Evolutionary conservation across 2,888 invertebrate species (phyloP).

Genomic region (Hirtodrosophila trivittata): DNA sequence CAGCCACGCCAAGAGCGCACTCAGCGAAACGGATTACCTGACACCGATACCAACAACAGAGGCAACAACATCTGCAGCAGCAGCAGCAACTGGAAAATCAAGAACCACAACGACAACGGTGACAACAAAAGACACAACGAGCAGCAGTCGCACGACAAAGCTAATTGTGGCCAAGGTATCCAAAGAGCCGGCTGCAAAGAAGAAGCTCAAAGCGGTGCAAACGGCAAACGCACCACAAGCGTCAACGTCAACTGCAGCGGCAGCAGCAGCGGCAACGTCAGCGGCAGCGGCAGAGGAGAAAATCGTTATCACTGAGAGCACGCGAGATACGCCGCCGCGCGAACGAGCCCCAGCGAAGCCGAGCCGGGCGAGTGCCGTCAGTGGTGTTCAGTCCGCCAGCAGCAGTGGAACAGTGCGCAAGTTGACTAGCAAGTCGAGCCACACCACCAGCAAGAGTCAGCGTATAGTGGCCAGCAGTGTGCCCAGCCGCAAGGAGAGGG

Average conservation of each 20-base stretch:
- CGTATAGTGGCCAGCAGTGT: conserved; percentile 11
- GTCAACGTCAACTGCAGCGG: conserved; percentile 27
- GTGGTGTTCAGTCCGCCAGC: conserved; percentile 47
- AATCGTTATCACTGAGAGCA: conserved; percentile 82
- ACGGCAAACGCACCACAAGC: conserved; percentile 12
- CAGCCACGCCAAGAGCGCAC: conserved; percentile 41
- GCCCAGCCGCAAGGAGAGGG: conserved; percentile 57
- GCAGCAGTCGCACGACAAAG: conserved; percentile 64
- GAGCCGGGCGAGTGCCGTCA: conserved; percentile 62
- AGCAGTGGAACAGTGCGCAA: conserved; percentile 61
- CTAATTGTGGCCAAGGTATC: conserved; percentile 70
- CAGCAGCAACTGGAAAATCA: conserved; percentile 23
- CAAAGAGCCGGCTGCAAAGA: conserved; percentile 50
- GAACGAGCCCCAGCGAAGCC: conserved; percentile 83
- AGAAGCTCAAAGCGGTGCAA: conserved; percentile 49
- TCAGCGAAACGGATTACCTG: conserved; percentile 74
- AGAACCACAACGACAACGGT: conserved; percentile 36
- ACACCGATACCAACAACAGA: conserved; percentile 45
- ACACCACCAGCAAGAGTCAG: conserved; percentile 18
- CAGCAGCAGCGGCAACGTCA: conserved; percentile 28
- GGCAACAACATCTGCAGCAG: conserved; percentile 22
- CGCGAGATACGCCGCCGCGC: conserved; percentile 82
- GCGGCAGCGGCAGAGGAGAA: conserved; percentile 60
- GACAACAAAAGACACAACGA: conserved; percentile 46
- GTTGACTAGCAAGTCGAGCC: conserved; percentile 48